These are phyloP conservation scores for Artemia sp. DNA, from an alignment of 2,888 invertebrate genomes.

Conservation along the genomic window DNA sequence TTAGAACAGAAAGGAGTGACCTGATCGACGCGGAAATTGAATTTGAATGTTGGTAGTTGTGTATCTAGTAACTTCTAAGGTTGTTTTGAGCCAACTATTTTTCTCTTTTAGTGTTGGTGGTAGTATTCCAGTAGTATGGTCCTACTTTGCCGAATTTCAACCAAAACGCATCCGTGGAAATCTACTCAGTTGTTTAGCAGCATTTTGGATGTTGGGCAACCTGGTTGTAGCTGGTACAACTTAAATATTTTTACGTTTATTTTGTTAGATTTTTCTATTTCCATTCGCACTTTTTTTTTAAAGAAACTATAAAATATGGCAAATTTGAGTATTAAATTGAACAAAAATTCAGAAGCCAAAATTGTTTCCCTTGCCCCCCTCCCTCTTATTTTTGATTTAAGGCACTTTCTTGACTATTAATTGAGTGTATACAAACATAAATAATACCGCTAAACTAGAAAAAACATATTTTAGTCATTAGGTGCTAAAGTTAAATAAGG, in stretches of 20 bases:
- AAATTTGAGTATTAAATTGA: no score
- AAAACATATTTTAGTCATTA: no score
- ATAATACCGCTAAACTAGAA: no score
- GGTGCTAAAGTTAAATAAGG: no score
- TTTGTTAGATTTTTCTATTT: neutral
- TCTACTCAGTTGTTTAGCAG: conserved; percentile 83
- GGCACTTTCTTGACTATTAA: no score
- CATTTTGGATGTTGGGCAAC: conserved; percentile 87
- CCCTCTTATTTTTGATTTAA: no score
- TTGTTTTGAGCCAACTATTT: conserved; percentile 15
- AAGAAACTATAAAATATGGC: no score
- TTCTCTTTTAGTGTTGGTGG: conserved; percentile 50
- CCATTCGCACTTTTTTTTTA: conserved; percentile 14
- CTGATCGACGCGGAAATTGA: neutral
- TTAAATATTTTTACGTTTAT: neutral
- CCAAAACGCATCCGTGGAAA: conserved; percentile 74
- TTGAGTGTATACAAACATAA: no score
- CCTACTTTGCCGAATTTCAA: conserved; percentile 86
- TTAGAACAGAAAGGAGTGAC: no score
- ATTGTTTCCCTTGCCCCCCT: no score
- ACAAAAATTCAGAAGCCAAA: no score
- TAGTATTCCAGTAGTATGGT: conserved; percentile 83
- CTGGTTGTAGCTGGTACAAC: conserved; percentile 63
- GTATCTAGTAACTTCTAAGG: conserved; percentile 5
- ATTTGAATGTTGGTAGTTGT: neutral